A percentile compares a stretch with the other conserved stretches of the same genome.
These are phyloP conservation scores for Siderastrea radians DNA, from an alignment of 92 coral and sea anemone species.

Conservation along the genomic window DNA sequence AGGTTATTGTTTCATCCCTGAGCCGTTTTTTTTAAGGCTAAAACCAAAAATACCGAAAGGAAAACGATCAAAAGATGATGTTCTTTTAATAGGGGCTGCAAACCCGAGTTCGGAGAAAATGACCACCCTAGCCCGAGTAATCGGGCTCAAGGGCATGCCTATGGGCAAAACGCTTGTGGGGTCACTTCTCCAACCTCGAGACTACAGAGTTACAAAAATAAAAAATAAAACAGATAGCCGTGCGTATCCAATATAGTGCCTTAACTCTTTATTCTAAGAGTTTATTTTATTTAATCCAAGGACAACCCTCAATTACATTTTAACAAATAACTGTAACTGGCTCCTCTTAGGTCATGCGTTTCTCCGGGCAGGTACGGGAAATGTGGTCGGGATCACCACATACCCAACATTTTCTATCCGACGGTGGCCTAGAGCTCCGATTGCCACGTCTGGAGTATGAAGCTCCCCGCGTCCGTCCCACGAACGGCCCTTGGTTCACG, in stretches of 20 bases:
- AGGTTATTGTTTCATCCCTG: constrained; percentile 4
- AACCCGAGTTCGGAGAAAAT: not conserved
- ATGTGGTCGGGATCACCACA: not conserved
- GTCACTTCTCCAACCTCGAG: constrained; percentile 12
- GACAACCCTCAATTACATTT: not conserved
- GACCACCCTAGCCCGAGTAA: constrained; percentile 10
- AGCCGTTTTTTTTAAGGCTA: constrained; percentile 1
- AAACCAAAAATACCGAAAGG: not conserved
- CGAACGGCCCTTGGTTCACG: not conserved
- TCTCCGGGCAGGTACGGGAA: not conserved
- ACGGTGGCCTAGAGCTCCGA: not conserved
- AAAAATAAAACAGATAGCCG: not conserved
- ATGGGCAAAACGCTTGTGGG: constrained; percentile 21
- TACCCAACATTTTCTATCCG: not conserved
- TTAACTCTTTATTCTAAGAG: not conserved
- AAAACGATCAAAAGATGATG: not conserved
- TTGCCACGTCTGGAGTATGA: constrained; percentile 2
- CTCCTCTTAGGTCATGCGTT: no score
- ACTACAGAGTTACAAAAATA: not conserved
- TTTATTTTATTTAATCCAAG: not conserved
- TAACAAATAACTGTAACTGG: not conserved
- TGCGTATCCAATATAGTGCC: not conserved
- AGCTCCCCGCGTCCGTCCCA: not conserved
- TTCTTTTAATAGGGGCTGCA: not conserved
- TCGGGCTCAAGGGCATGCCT: constrained; percentile 16